Evolutionary conservation across 2,888 invertebrate species (phyloP), one percentile per base, ranked within the genome.

Genomic region (Machimus rusticus): DNA sequence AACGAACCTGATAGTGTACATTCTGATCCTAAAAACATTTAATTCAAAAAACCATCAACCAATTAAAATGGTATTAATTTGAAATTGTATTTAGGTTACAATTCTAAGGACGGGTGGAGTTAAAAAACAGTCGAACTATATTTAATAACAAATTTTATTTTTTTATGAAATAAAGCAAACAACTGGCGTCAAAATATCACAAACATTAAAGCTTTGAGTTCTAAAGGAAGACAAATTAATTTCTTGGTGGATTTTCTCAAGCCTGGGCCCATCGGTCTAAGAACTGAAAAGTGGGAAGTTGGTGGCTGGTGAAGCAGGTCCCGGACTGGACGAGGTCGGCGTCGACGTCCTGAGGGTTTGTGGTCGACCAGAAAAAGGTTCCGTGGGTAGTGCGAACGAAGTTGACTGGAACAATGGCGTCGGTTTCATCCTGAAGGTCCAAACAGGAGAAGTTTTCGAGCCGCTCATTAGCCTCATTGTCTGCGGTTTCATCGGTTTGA

Each of bases 401-500:
- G 92, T 96, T 96, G 39, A 97, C 96, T 0, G 96, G 97, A 39
- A 93, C 92, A 90, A 91, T 90, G 19, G 31, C 66, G 66, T 55
- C 78, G 23, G 31, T 43, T 28, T 96, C 95, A 86, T 95, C 94
- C 19, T 66, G 66, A 66, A 23, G 9, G 28, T 66, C 66, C 66
- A 66, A 66, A 90, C 95, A 94, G 88, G 96, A 94, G 90, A 95
- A 94, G 90, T 95, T 95, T 91, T 96, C 96, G 90, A 97, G 92
- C 87, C 96, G 95, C 92, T 97, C 97, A 93, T 97, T 97, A 92
- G 95, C 95, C 87, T 95, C 94, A 93, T 97, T 97, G 91, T 97
- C 96, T 89, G 95, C 95, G 91, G 95, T 95, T 91, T 97, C 97
- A 89, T 90, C 91, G 88, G 91, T 92, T 89, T 90, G 89, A 6